Evolutionary conservation across 1,140 invertebrate species (phyloP).

Genomic region (Megalonaias nervosa): DNA sequence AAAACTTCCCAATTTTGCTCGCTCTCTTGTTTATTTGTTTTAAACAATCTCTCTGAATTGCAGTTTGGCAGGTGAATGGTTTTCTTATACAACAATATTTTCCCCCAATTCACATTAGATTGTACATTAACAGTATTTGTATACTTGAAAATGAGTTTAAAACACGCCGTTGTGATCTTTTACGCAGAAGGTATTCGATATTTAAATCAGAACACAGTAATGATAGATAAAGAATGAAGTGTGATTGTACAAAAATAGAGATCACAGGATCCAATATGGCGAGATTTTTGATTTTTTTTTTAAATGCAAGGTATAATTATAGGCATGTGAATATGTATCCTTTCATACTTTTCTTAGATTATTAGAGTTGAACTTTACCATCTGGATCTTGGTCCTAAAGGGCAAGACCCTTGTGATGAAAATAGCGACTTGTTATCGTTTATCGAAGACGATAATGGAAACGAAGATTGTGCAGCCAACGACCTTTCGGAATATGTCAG

Average conservation of each 20-base stretch:
- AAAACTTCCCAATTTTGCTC: too few relatives aligned
- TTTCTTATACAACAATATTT: too few relatives aligned
- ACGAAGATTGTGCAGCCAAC: slow-evolving; percentile 7
- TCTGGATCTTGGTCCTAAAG: slow-evolving; percentile 50
- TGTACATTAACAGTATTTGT: too few relatives aligned
- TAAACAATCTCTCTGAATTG: too few relatives aligned
- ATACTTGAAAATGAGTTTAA: too few relatives aligned
- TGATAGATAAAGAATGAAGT: background rate
- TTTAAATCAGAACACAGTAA: background rate
- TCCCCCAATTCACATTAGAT: too few relatives aligned
- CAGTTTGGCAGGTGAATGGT: too few relatives aligned
- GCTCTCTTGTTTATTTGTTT: too few relatives aligned
- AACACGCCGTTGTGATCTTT: background rate
- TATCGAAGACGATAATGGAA: slow-evolving; percentile 13
- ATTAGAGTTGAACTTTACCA: slow-evolving; percentile 53
- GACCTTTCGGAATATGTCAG: slow-evolving; percentile 20
- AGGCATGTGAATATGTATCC: background rate
- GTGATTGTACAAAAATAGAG: background rate
- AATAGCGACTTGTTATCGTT: slow-evolving; percentile 40
- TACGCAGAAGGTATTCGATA: background rate
- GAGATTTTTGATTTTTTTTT: background rate
- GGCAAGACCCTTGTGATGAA: slow-evolving; percentile 40
- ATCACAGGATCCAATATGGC: background rate
- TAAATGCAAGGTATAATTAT: background rate
- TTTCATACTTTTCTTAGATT: slow-evolving; percentile 41